Base-by-base conservation (phyloP, 2,113 vertebrate species). In the Talpa occidentalis region DNA sequence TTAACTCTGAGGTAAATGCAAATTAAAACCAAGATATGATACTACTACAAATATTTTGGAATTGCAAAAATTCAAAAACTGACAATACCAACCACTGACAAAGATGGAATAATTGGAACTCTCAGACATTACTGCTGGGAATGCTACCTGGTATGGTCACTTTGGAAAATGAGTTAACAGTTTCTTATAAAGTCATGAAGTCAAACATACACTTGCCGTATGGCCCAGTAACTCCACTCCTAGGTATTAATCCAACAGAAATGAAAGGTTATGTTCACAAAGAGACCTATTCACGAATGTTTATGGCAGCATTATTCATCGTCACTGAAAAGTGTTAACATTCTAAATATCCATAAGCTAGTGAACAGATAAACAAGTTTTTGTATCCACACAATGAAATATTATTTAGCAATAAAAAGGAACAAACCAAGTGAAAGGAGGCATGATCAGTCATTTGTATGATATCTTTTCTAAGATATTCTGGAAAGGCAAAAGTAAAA, bases 401-500 rank as follows among this genome's bases (percentile, higher is more conserved):
- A 77, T n/a, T 81, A 85, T 32, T 81, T 47, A 70, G 4, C 32
- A 77, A 72, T 40, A 40, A 78, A 90, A 94, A 72, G 26, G 26
- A 76, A 62, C 4, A 70, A 77, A 83, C 21, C 19, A 56, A 21
- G 2, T 87, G 64, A 88, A 90, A 90, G 40, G 73, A 87, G 32
- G 81, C 5, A 86, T 9, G 89, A 76, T 81, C 24, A 82, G 56
- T 49, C 28, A 88, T 2, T 73, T 64, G 14, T 79, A 54, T 42
- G 7, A 44, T 80, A 64, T 11, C 22, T 91, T 12, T 83, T 88
- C 14, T 12, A 26, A 64, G 21, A 92, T 47, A 78, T 49, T 87
- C 76, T 87, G 19, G 79, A 85, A 81, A 62, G 10, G 24, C 19
- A 90, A 94, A 94, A 72, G 15, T 78, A 60, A 49, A 92, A 47